Conservation (phyloP, 2,888 invertebrate genomes). For the Ennomos fuscantarius region DNA sequence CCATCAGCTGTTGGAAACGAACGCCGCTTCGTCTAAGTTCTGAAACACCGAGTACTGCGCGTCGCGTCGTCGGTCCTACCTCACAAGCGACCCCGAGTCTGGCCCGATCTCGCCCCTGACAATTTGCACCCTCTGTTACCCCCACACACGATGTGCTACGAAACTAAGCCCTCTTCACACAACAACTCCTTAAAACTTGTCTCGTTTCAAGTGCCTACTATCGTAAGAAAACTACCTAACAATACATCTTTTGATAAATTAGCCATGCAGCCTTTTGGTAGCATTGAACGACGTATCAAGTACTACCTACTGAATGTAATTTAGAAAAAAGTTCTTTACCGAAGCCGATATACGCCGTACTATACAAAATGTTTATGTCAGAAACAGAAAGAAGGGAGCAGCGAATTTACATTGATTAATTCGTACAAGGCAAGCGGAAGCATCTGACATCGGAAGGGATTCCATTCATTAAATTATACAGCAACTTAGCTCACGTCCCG, state of each 20-base stretch:
- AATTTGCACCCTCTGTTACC: conserved; percentile 34
- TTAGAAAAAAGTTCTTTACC: conserved; percentile 33
- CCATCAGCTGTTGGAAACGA: conserved; percentile 76
- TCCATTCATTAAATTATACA: conserved; percentile 64
- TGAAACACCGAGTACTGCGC: conserved; percentile 30
- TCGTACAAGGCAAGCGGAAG: conserved; percentile 59
- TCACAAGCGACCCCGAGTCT: conserved; percentile 33
- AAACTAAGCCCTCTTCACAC: conserved; percentile 38
- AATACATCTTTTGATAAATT: conserved; percentile 19
- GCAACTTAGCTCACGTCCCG: conserved; percentile 48
- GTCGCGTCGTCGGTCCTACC: conserved; percentile 33
- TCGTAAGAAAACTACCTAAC: conserved; percentile 19
- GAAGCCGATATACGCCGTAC: conserved; percentile 38
- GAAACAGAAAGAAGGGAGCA: conserved; percentile 41
- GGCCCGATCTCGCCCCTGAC: conserved; percentile 36
- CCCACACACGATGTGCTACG: conserved; percentile 33
- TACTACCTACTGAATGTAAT: not conserved
- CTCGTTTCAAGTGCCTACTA: conserved; percentile 34
- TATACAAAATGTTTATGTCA: conserved; percentile 35
- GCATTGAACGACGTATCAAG: not conserved
- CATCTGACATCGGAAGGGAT: conserved; percentile 63
- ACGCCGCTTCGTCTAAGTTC: conserved; percentile 47
- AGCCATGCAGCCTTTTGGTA: conserved; percentile 10
- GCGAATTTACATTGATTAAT: conserved; percentile 51
- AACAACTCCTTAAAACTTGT: conserved; percentile 38